phyloP scores from a whole-genome alignment of 2,113 vertebrate genomes.

The Etheostoma cragini region DNA sequence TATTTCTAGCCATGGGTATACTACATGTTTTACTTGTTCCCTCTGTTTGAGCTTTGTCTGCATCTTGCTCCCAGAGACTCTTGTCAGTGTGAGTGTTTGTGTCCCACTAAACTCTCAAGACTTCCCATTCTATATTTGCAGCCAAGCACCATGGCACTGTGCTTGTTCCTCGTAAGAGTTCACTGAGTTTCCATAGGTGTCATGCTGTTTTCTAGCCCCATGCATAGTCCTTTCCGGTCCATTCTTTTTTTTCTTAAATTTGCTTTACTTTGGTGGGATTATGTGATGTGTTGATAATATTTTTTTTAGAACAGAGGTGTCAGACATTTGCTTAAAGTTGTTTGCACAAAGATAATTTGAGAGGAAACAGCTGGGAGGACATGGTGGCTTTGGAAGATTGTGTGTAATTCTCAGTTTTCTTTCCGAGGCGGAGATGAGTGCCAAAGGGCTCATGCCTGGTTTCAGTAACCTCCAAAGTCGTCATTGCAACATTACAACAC shows the following conservation, averaged over 20 bases:
- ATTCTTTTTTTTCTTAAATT: background rate
- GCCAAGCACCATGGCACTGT: background rate
- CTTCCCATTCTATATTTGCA: slow-evolving; percentile 15
- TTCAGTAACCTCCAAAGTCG: slow-evolving; percentile 13
- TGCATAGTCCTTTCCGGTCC: background rate
- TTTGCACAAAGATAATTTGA: background rate
- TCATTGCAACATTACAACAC: background rate
- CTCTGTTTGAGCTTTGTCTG: slow-evolving; percentile 45
- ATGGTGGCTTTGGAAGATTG: background rate
- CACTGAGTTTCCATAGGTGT: slow-evolving; percentile 14
- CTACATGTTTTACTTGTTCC: slow-evolving; percentile 43
- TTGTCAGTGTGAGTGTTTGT: slow-evolving; percentile 21
- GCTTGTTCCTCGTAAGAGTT: slow-evolving; percentile 4
- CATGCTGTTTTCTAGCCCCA: background rate
- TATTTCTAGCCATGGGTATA: slow-evolving; percentile 11
- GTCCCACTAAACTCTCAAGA: slow-evolving; percentile 39
- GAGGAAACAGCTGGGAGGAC: background rate
- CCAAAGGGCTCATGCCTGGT: background rate
- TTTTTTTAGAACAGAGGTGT: slow-evolving; percentile 44
- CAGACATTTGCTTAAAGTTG: background rate
- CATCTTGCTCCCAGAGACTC: slow-evolving; percentile 20
- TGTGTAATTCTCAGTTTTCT: slow-evolving; percentile 14
- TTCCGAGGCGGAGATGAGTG: slow-evolving; percentile 14
- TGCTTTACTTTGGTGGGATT: background rate
- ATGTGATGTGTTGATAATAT: slow-evolving; percentile 6